Conservation (phyloP, 1,140 invertebrate species). For the Neodiprion virginianus region DNA sequence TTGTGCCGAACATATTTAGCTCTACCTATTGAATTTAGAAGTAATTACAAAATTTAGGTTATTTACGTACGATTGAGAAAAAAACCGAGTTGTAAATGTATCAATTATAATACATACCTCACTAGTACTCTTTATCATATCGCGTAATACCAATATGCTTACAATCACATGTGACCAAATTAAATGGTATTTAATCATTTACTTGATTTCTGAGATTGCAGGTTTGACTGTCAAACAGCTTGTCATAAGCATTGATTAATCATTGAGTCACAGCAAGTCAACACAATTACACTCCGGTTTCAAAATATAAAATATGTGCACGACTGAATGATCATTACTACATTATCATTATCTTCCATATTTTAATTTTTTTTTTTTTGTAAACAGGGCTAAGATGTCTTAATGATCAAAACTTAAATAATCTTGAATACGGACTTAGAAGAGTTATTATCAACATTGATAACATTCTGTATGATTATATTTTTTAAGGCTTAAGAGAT, state of each 20-base stretch:
- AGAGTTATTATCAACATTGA: neutral
- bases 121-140: too few species aligned
- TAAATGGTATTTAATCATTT: too few species aligned
- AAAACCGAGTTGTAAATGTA: too few species aligned
- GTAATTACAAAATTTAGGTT: too few species aligned
- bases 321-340: too few species aligned
- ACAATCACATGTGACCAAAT: too few species aligned
- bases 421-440: neutral
- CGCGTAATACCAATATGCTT: too few species aligned
- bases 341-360: too few species aligned
- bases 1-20: neutral
- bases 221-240: neutral
- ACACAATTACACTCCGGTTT: neutral
- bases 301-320: neutral
- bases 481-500: slow-evolving; percentile 3
- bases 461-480: slow-evolving; percentile 4
- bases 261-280: neutral
- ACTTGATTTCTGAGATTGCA: neutral
- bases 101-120: too few species aligned
- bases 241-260: neutral
- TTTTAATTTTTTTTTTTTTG: too few species aligned
- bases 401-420: neutral
- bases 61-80: too few species aligned
- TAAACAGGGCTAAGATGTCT: neutral
- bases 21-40: neutral